Evolutionary conservation across 1,140 invertebrate genomes (phyloP).

Genomic region (Rhopalosiphum maidis): DNA sequence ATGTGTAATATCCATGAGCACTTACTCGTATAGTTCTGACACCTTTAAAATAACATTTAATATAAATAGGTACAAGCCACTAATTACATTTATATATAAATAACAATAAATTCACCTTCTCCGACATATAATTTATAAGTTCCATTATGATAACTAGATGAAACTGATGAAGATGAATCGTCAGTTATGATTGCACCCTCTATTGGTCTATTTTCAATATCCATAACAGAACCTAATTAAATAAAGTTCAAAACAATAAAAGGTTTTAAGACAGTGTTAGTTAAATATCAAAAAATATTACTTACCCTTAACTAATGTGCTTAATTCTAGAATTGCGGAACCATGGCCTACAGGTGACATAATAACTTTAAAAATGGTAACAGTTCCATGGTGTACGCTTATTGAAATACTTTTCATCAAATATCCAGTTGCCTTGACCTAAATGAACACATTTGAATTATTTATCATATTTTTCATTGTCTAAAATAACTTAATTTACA

Average conservation of each 20-base stretch:
- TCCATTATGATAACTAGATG: background rate
- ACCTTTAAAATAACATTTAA: conserved; percentile 62
- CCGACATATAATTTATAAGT: background rate
- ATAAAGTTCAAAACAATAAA: background rate
- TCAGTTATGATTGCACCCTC: conserved; percentile 67
- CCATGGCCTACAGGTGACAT: conserved; percentile 58
- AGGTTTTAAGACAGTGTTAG: background rate
- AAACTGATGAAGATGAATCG: conserved; percentile 61
- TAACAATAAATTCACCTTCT: conserved; percentile 29
- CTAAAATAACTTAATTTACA: conserved; percentile 60
- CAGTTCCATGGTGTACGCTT: conserved; percentile 60
- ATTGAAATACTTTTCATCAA: background rate
- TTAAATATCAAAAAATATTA: conserved; percentile 59
- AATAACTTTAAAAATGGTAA: conserved; percentile 62
- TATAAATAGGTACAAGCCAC: background rate
- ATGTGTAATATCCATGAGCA: conserved; percentile 67
- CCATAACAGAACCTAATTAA: conserved; percentile 67
- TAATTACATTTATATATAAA: background rate
- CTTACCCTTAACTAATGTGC: conserved; percentile 40
- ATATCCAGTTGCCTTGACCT: conserved; percentile 49
- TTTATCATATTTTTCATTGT: background rate
- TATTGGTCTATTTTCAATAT: conserved; percentile 68
- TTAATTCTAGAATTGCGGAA: conserved; percentile 43
- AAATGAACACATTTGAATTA: background rate
- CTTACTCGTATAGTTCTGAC: conserved; percentile 67